phyloP scores from a whole-genome alignment of 1,140 invertebrate species.

The Phthorimaea operculella region DNA sequence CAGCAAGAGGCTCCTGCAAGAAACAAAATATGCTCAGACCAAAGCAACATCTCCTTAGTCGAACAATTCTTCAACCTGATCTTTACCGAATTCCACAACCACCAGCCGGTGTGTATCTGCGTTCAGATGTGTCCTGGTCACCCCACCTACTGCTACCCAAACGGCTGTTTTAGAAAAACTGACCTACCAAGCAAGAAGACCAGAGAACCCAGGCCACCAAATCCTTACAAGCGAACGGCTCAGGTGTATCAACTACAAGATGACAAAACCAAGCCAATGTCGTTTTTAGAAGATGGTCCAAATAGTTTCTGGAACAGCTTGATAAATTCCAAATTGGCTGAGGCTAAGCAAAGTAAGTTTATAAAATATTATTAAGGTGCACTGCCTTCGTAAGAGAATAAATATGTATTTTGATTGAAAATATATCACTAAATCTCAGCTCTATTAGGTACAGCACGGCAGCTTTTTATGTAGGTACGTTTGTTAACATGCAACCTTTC shows the following conservation, averaged over 20 bases:
- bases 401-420: no score
- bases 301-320: constrained; percentile 14
- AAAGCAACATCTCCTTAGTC: constrained; percentile 24
- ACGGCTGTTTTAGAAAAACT: constrained; percentile 40
- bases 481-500: no score
- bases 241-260: constrained; percentile 17
- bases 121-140: constrained; percentile 48
- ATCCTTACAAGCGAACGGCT: not conserved
- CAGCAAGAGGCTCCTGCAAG: not conserved
- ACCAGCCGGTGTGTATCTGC: constrained; percentile 41
- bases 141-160: constrained; percentile 52
- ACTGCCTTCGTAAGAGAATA: no score
- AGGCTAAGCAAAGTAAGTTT: constrained; percentile 3
- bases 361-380: no score
- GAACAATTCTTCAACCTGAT: constrained; percentile 54
- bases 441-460: no score
- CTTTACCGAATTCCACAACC: constrained; percentile 43
- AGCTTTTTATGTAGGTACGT: no score
- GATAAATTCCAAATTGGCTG: constrained; percentile 8
- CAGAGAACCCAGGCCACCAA: not conserved
- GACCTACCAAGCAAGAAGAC: constrained; percentile 16
- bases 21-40: not conserved
- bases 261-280: constrained; percentile 19
- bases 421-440: no score
- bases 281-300: constrained; percentile 31